These are phyloP conservation scores for Melanotaenia trifasciata DNA, from an alignment of 2,797 vertebrate species.

Conservation along the genomic window DNA sequence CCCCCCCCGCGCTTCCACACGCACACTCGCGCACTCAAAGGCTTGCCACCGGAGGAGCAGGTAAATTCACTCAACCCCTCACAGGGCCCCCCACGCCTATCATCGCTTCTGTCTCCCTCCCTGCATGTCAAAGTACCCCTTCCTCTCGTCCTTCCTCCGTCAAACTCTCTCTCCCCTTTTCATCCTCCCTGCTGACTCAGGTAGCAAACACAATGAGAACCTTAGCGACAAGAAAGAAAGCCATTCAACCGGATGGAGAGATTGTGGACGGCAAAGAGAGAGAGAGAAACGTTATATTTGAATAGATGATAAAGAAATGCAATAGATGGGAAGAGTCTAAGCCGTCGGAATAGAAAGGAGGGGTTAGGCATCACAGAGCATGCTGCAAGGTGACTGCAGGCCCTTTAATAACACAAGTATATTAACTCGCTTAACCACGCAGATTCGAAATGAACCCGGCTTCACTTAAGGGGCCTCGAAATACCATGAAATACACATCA, in stretches of 20 bases:
- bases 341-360: slow-evolving; percentile 43
- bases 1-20: slow-evolving; percentile 25
- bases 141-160: slow-evolving; percentile 52
- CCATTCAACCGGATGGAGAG: slow-evolving; percentile 72
- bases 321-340: slow-evolving; percentile 68
- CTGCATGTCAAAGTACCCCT: slow-evolving; percentile 63
- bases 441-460: slow-evolving; percentile 69
- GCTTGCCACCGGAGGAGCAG: slow-evolving; percentile 70
- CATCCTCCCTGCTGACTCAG: slow-evolving; percentile 84
- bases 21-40: slow-evolving; percentile 20
- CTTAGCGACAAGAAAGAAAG: slow-evolving; percentile 68
- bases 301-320: slow-evolving; percentile 75
- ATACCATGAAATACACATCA: slow-evolving; percentile 76
- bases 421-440: slow-evolving; percentile 78
- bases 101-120: slow-evolving; percentile 65
- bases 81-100: slow-evolving; percentile 50
- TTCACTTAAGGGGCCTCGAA: slow-evolving; percentile 66
- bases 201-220: slow-evolving; percentile 77
- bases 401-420: slow-evolving; percentile 75
- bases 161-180: slow-evolving; percentile 64
- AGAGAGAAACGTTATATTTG: slow-evolving; percentile 66
- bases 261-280: slow-evolving; percentile 48
- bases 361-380: slow-evolving; percentile 45
- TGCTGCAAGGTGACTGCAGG: slow-evolving; percentile 69
- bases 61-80: slow-evolving; percentile 72